These are phyloP conservation scores for Lacerta bilineata DNA, from an alignment of 2,797 vertebrate genomes.

Conservation along the genomic window DNA sequence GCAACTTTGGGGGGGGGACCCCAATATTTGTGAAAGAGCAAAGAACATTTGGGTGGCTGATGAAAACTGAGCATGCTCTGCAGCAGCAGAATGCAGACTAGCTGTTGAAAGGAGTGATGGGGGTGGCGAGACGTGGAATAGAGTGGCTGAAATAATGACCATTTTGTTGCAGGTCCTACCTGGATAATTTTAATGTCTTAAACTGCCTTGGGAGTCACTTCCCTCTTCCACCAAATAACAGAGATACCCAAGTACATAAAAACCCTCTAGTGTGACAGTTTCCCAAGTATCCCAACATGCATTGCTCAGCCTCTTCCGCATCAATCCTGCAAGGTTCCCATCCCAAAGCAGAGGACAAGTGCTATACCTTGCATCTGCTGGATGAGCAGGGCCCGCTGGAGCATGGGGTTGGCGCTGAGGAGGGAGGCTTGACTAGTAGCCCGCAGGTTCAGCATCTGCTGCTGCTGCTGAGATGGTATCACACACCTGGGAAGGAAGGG, in stretches of 20 bases:
- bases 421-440: conserved; percentile 87
- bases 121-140: too few relatives aligned
- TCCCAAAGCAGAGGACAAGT: conserved; percentile 35
- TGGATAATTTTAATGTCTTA: too few relatives aligned
- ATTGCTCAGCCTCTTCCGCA: conserved; percentile 47
- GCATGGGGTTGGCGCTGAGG: conserved; percentile 91
- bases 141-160: too few relatives aligned
- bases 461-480: conserved; percentile 78
- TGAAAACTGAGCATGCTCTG: too few relatives aligned
- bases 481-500: conserved; percentile 72
- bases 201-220: too few relatives aligned
- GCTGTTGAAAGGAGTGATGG: too few relatives aligned
- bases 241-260: neutral
- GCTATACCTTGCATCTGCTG: conserved; percentile 95
- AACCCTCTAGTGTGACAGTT: neutral
- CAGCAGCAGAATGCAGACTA: too few relatives aligned
- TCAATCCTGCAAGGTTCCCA: conserved; percentile 17
- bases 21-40: too few relatives aligned
- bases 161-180: too few relatives aligned
- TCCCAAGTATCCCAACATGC: conserved; percentile 24
- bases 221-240: too few relatives aligned
- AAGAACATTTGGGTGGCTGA: too few relatives aligned
- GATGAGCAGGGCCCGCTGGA: conserved; percentile 94
- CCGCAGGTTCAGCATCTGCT: conserved; percentile 89
- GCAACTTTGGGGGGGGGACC: too few relatives aligned